Evolutionary conservation across 1,140 invertebrate species (phyloP).

Genomic region (Philotrypesis tridentata): DNA sequence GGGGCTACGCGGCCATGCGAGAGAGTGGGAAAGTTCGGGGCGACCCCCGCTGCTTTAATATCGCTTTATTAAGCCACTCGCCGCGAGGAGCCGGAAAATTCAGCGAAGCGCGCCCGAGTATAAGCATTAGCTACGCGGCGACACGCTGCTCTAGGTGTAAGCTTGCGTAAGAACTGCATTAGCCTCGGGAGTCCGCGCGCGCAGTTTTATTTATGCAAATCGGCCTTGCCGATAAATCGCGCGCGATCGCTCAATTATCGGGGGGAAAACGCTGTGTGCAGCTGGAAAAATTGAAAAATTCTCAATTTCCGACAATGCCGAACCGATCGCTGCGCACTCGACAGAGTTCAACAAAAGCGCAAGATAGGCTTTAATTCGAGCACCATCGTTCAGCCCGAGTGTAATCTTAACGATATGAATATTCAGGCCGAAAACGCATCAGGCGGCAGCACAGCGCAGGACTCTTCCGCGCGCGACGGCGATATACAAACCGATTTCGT

Average conservation of each 20-base stretch:
- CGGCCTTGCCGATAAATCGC: background rate
- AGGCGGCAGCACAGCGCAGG: too few species aligned
- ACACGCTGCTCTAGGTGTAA: background rate
- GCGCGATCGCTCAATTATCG: background rate
- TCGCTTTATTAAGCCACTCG: conserved; percentile 71
- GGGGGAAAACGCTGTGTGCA: background rate
- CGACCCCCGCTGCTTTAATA: conserved; percentile 69
- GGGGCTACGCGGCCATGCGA: background rate
- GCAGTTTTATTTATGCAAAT: background rate
- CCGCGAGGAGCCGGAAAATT: conserved; percentile 43
- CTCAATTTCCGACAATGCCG: background rate
- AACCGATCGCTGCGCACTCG: too few species aligned
- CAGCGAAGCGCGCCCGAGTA: background rate
- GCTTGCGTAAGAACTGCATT: background rate
- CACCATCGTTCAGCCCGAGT: background rate
- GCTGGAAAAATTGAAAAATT: too few species aligned
- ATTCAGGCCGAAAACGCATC: background rate
- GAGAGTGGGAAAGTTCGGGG: conserved; percentile 31
- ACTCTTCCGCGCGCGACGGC: too few species aligned
- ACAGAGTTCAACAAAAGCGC: background rate
- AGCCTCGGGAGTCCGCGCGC: background rate
- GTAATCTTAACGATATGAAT: background rate
- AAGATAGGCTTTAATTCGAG: background rate
- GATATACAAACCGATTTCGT: background rate
- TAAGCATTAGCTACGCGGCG: background rate